These are phyloP conservation scores for Montipora capricornis DNA, from an alignment of 64 coral and sea anemone species.

Conservation along the genomic window DNA sequence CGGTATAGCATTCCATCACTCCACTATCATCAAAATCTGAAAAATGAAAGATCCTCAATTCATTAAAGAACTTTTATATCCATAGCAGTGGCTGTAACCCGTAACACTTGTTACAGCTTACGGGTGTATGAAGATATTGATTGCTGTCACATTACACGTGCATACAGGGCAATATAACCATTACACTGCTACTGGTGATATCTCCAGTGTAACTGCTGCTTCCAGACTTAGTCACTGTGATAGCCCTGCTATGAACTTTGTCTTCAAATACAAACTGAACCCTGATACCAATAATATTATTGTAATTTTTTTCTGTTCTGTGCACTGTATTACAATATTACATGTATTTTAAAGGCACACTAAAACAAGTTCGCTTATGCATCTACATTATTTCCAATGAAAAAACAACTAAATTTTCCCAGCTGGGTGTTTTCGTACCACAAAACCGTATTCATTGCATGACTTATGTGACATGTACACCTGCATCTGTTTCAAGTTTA, in stretches of 20 bases:
- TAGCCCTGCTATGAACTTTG: no score
- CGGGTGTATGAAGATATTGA: neutral
- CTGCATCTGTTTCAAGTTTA: neutral
- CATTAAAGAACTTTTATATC: neutral
- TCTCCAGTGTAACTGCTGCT: no score
- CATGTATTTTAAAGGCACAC: neutral
- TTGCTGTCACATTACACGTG: neutral
- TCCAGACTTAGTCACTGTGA: no score
- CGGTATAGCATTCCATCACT: neutral
- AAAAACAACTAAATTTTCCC: neutral
- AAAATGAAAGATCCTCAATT: conserved; percentile 2
- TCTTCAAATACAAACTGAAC: no score
- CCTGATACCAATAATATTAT: neutral
- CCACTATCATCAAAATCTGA: neutral
- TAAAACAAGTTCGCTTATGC: neutral
- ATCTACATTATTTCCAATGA: neutral
- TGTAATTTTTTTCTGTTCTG: neutral
- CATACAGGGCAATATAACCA: neutral
- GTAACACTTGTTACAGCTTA: neutral
- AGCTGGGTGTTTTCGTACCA: neutral
- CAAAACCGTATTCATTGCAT: neutral
- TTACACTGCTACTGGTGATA: no score
- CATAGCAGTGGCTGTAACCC: neutral
- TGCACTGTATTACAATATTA: neutral
- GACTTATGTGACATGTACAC: neutral